Conservation (phyloP, 2,797 vertebrate species). For the Pseudochirops corinnae region DNA sequence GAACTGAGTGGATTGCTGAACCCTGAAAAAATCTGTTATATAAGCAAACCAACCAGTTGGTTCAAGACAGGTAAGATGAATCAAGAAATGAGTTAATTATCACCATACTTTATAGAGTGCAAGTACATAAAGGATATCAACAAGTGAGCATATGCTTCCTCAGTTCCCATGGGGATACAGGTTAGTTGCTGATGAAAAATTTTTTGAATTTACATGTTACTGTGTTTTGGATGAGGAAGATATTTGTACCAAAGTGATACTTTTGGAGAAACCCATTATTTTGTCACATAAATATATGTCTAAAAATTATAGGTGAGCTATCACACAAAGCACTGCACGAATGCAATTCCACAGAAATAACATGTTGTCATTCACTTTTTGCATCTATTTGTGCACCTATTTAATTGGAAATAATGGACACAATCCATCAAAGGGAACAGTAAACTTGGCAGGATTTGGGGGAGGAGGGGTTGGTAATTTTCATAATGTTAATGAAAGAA, state of each 20-base stretch:
- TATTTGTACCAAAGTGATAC: not conserved
- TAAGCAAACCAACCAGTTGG: not conserved
- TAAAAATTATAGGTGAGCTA: not conserved
- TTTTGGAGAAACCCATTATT: constrained; percentile 22
- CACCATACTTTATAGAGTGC: not conserved
- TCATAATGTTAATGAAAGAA: constrained; percentile 7
- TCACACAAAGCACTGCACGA: not conserved
- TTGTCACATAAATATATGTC: constrained; percentile 14
- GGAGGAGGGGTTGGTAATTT: not conserved
- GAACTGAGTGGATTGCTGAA: not conserved
- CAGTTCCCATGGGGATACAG: not conserved
- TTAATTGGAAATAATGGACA: constrained; percentile 55
- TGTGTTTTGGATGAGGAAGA: not conserved
- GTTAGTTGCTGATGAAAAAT: not conserved
- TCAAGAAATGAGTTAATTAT: not conserved
- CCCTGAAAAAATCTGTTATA: not conserved
- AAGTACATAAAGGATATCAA: not conserved
- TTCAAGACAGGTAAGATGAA: not conserved
- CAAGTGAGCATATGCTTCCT: not conserved
- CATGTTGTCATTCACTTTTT: not conserved
- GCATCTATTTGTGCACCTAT: not conserved
- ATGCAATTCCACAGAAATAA: not conserved
- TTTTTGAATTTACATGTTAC: not conserved
- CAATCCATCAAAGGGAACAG: not conserved
- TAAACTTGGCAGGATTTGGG: not conserved